Percentiles rank a stretch among this genome's conserved stretches.
Evolutionary conservation across 2,888 invertebrate genomes (phyloP).

Genomic region (Netelia melanura): DNA sequence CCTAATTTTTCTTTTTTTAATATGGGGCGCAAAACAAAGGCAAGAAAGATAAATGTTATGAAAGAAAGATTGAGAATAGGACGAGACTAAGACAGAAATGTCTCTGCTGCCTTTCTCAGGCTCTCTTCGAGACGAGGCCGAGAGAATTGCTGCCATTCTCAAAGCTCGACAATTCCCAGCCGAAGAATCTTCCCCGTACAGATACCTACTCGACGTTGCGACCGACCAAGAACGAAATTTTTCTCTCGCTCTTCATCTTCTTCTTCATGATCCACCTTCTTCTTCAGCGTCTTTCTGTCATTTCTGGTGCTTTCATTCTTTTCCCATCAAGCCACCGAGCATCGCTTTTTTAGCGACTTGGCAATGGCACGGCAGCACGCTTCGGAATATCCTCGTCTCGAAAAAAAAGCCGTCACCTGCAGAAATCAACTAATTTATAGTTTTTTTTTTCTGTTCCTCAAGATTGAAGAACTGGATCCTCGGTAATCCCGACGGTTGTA

Average conservation of each 20-base stretch:
- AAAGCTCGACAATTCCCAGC: slow-evolving; percentile 30
- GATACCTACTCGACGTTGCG: slow-evolving; percentile 8
- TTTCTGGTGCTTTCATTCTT: slow-evolving; percentile 26
- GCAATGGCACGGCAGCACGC: background rate
- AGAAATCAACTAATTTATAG: slow-evolving; percentile 84
- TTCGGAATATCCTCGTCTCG: slow-evolving; percentile 2
- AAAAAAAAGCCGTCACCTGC: slow-evolving; percentile 67
- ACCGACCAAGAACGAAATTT: slow-evolving; percentile 49
- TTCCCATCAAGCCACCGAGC: slow-evolving; percentile 34
- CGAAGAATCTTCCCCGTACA: slow-evolving; percentile 1
- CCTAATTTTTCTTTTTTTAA: background rate
- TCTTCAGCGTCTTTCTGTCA: slow-evolving; percentile 18
- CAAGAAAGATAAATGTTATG: background rate
- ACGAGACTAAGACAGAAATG: slow-evolving; percentile 21
- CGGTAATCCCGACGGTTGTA: slow-evolving; percentile 58
- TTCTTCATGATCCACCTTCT: slow-evolving; percentile 26
- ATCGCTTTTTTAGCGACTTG: background rate
- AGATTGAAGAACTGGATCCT: slow-evolving; percentile 75
- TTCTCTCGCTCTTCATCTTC: slow-evolving; percentile 34
- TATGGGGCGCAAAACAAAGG: background rate
- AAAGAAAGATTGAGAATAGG: background rate
- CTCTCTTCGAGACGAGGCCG: background rate
- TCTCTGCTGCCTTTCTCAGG: slow-evolving; percentile 5
- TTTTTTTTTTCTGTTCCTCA: slow-evolving; percentile 76
- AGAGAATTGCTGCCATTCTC: slow-evolving; percentile 56